These are phyloP conservation scores for Leucophenga varia DNA, from an alignment of 1,140 invertebrate genomes.

Conservation along the genomic window DNA sequence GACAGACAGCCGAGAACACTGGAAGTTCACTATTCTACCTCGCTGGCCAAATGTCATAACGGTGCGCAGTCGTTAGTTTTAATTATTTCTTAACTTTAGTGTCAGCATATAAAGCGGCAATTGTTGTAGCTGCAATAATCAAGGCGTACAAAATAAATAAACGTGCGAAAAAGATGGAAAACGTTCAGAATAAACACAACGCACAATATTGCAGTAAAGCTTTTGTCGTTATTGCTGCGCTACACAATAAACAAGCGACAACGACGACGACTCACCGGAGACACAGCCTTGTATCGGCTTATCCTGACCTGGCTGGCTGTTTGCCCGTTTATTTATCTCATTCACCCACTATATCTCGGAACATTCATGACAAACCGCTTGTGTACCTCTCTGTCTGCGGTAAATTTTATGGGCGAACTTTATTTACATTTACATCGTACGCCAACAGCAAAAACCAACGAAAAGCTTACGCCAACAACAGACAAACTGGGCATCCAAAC, in stretches of 20 bases:
- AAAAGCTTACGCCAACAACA: conserved; percentile 4
- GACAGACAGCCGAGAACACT: neutral
- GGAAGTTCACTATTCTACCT: conserved; percentile 5
- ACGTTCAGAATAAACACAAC: conserved; percentile 27
- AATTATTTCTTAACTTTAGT: conserved; percentile 41
- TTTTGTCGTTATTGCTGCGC: no score
- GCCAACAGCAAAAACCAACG: neutral
- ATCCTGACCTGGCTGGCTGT: conserved; percentile 3
- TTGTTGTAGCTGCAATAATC: no score
- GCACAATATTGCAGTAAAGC: conserved; percentile 24
- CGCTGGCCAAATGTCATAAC: no score
- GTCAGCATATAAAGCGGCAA: conserved; percentile 16
- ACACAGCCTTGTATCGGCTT: conserved; percentile 8
- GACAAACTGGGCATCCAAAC: conserved; percentile 24
- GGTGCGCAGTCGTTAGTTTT: conserved; percentile 42
- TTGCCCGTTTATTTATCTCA: neutral
- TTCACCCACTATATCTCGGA: no score
- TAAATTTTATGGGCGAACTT: conserved; percentile 43
- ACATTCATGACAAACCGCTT: no score
- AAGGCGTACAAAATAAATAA: no score
- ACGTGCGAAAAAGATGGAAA: no score
- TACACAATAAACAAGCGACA: no score
- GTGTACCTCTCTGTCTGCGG: conserved; percentile 36
- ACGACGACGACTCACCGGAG: no score
- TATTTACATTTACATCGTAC: conserved; percentile 44